Evolutionary conservation across 2,797 vertebrate species (phyloP), one percentile per base, ranked within the genome.

Genomic region (Babyrousa celebensis): DNA sequence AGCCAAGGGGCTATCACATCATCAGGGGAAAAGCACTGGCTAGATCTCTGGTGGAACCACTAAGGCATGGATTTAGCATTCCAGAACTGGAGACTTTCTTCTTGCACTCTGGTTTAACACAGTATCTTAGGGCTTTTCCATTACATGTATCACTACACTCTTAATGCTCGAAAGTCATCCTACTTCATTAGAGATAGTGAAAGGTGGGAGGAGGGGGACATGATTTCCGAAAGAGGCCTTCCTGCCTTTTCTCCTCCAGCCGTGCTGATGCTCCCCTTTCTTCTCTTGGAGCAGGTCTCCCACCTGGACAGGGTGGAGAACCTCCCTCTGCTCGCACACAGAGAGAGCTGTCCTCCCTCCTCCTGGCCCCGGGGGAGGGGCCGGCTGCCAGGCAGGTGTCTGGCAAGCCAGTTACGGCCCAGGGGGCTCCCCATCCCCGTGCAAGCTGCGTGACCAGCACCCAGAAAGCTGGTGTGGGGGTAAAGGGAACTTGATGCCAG

Each of bases 241-340:
- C 62, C 23, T 8, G 18, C 25, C 25, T 40, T 5, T 48, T 48
- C 43, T 48, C 6, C 43, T 62, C 23, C 60, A 25, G 9, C 11
- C 4, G 43, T 40, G 11, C 8, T 7, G 60, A 12, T 0, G 4
- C 1, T 20, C 16, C 27, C 3, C 62, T 25, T 32, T 63, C 88
- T 6, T 0, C 20, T 29, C 77, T 2, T 15, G 0, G 0, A 20
- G 40, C 32, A 0, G 2, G 2, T 40, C 32, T 48, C 6, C 43
- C 5, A 48, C 43, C 43, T 62, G 58, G 32, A 80, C 58, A 1
- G 40, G 5, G 78, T 16, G 4, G 56, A 60, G 32, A 40, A 17
- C 32, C 32, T 10, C 1, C 65, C 65, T 14, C 60, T 6, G 15
- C n/a, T 3, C 23, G 6, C 10, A 8, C 27, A 12, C 43, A 12